Evolutionary conservation across 2,797 vertebrate genomes (phyloP).

Genomic region (Thaleichthys pacificus): DNA sequence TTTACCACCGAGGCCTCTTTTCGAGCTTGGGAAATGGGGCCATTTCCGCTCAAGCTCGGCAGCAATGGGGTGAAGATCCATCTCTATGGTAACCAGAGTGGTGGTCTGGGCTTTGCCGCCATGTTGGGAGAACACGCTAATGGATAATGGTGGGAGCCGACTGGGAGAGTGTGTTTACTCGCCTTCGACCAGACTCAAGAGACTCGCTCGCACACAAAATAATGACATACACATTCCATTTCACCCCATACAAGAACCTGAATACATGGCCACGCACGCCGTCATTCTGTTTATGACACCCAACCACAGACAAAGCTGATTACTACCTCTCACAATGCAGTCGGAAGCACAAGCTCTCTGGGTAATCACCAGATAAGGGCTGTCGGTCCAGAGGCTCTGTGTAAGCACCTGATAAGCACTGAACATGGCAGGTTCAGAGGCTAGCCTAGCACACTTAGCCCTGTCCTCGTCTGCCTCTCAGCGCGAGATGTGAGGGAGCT

Average conservation of each 20-base stretch:
- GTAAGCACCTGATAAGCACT: constrained; percentile 59
- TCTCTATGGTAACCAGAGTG: not conserved
- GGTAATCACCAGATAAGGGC: constrained; percentile 48
- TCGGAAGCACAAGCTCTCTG: constrained; percentile 40
- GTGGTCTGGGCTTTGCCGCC: not conserved
- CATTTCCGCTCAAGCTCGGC: not conserved
- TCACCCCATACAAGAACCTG: constrained; percentile 9
- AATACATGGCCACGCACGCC: not conserved
- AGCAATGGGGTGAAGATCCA: not conserved
- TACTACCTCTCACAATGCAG: constrained; percentile 9
- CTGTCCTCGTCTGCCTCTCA: constrained; percentile 43
- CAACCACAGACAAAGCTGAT: constrained; percentile 17
- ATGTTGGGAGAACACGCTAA: not conserved
- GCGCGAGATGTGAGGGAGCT: constrained; percentile 15
- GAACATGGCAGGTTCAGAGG: constrained; percentile 38
- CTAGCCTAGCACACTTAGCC: constrained; percentile 34
- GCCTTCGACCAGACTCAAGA: too few species aligned
- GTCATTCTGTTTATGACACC: not conserved
- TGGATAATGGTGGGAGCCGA: not conserved
- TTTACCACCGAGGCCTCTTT: not conserved
- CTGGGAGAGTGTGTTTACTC: not conserved
- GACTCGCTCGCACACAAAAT: too few species aligned
- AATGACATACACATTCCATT: not conserved
- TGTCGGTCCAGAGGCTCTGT: constrained; percentile 38
- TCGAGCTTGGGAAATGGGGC: not conserved